Conservation (phyloP, 2,797 vertebrate genomes). For the Channa striata region DNA sequence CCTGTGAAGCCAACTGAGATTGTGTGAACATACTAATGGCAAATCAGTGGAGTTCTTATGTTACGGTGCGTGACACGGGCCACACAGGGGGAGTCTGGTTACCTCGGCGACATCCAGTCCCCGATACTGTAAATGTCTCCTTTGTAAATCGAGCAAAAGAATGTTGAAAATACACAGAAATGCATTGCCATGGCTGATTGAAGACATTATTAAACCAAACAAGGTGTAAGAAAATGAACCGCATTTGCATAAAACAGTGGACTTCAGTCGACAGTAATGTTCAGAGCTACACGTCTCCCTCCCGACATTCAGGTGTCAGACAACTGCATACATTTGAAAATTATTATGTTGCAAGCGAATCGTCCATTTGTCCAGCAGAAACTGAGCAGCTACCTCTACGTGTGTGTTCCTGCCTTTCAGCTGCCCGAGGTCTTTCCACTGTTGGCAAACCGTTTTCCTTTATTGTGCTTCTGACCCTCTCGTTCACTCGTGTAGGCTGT, state of each 20-base stretch:
- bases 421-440: no score
- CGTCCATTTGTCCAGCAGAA: no score
- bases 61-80: slow-evolving; percentile 39
- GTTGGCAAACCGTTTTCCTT: no score
- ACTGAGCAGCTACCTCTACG: no score
- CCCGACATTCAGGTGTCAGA: no score
- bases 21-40: slow-evolving; percentile 49
- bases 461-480: no score
- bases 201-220: background rate
- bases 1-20: slow-evolving; percentile 43
- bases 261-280: background rate
- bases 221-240: background rate
- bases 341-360: no score
- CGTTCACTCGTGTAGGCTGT: no score
- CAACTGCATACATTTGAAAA: no score
- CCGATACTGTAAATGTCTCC: slow-evolving; percentile 7
- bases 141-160: background rate
- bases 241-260: no score
- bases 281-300: background rate
- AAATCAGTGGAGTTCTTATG: slow-evolving; percentile 41
- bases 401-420: no score
- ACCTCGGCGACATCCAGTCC: background rate
- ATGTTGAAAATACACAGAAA: background rate
- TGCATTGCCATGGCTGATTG: no score
- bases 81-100: slow-evolving; percentile 39